Evolutionary conservation across 2,113 vertebrate genomes (phyloP), one percentile per base, ranked within the genome.

Genomic region (Indicator indicator): DNA sequence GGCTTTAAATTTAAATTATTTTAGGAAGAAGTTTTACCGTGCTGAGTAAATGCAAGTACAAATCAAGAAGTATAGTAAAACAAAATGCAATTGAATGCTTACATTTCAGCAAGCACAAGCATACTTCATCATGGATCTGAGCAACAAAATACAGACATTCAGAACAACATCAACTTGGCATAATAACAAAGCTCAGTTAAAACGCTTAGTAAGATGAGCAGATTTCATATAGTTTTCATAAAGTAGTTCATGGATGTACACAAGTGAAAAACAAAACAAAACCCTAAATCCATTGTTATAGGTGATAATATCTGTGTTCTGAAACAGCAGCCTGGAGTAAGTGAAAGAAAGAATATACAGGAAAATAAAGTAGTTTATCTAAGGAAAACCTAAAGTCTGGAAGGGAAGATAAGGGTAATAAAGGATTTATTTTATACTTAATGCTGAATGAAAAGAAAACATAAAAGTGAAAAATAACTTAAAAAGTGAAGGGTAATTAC

Each of bases 371-470:
- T 27, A 95, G 70, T 86, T 86, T 94, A 95, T 80, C 92, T 95
- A 86, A 94, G 75, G 86, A 94, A 95, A 94, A 63, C 84, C 17
- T 46, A 20, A 86, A 89, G 74, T 82, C 85, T 96, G 88, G 33
- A 89, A 88, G 60, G 87, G 58, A 94, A 97, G 85, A 95, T 96
- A 97, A 97, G 71, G 24, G 20, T 76, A 71, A 89, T 62, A 95
- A 95, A 88, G 82, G 54, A 96, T 93, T 95, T 86, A 88, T 76
- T 95, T 68, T 92, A 81, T 40, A 60, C 26, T 95, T 56, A 91
- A 40, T 63, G 86, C 33, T 88, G 64, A 88, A 94, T 24, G 80
- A 96, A 94, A 24, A 73, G 55, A 74, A 95, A 93, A 78, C 79
- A 95, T 83, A 80, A 88, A 96, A 94, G 83, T 44, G 5, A 30